A percentile compares a stretch with the other conserved stretches of the same genome.
Evolutionary conservation across 64 coral and sea anemone species (phyloP).

Genomic region (Actinia equina): DNA sequence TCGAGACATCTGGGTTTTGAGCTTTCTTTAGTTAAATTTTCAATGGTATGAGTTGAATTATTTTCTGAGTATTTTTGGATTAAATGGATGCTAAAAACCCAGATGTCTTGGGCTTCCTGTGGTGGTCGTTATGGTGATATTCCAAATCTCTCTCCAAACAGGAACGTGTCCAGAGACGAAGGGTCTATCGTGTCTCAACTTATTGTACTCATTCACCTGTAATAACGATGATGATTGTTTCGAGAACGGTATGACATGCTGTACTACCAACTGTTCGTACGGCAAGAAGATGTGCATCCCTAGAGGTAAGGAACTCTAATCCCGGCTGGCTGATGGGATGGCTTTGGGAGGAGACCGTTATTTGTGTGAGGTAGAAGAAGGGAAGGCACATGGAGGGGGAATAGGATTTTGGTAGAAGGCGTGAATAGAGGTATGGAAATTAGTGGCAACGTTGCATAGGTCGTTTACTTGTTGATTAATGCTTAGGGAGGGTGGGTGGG

Average conservation of each 20-base stretch:
- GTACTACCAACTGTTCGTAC: constrained; percentile 63
- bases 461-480: too few relatives aligned
- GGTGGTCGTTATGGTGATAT: neutral
- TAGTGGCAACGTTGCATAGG: too few relatives aligned
- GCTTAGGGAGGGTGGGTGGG: too few relatives aligned
- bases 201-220: constrained; percentile 90
- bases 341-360: neutral
- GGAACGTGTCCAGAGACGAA: constrained; percentile 68
- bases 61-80: too few relatives aligned
- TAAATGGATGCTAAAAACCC: too few relatives aligned
- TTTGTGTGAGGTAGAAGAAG: neutral
- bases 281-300: constrained; percentile 86
- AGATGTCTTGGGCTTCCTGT: neutral
- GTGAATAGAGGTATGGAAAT: too few relatives aligned
- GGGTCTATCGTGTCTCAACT: constrained; percentile 62
- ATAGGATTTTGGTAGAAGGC: too few relatives aligned
- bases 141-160: neutral
- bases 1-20: too few relatives aligned
- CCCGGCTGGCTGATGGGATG: neutral
- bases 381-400: too few relatives aligned
- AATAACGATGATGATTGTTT: constrained; percentile 80
- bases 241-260: constrained; percentile 88
- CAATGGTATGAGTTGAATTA: too few relatives aligned
- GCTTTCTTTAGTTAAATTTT: too few relatives aligned
- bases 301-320: constrained; percentile 53